Conservation (phyloP, 2,797 vertebrate species). For the Pseudomugil tenellus region DNA sequence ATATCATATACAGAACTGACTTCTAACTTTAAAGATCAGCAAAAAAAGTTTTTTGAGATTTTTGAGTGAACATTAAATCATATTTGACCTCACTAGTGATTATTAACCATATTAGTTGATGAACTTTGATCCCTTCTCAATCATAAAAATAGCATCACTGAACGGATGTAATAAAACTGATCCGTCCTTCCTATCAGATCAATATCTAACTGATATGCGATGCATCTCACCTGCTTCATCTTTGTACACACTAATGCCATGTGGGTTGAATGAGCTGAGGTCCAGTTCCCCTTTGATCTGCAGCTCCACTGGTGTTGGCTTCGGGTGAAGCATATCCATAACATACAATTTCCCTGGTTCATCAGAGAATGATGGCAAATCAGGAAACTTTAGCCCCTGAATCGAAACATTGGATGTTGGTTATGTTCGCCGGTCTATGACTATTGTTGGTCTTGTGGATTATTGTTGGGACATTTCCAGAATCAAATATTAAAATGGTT, state of each 20-base stretch:
- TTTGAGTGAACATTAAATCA: not conserved
- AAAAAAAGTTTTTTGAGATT: not conserved
- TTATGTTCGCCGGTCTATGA: not conserved
- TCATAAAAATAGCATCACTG: too few species aligned
- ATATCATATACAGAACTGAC: not conserved
- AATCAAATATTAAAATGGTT: not conserved
- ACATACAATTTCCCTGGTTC: slow-evolving; percentile 85
- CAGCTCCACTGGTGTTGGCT: slow-evolving; percentile 76
- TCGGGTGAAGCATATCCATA: slow-evolving; percentile 84
- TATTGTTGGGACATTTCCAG: not conserved
- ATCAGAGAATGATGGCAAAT: slow-evolving; percentile 71
- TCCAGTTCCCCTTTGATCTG: slow-evolving; percentile 85
- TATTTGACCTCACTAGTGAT: not conserved
- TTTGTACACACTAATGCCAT: slow-evolving; percentile 87
- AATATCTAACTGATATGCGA: not conserved
- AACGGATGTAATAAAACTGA: not conserved
- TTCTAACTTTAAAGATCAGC: not conserved
- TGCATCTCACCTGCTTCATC: slow-evolving; percentile 78
- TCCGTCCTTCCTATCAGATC: not conserved
- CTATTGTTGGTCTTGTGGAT: not conserved
- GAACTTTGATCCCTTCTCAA: not conserved
- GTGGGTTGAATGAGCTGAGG: slow-evolving; percentile 86
- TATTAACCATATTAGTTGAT: not conserved
- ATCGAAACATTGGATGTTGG: slow-evolving; percentile 3
- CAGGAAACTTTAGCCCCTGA: slow-evolving; percentile 85